Evolutionary conservation across 2,113 vertebrate species (phyloP), one percentile per base, ranked within the genome.

Genomic region (Xyliphius kryptos): DNA sequence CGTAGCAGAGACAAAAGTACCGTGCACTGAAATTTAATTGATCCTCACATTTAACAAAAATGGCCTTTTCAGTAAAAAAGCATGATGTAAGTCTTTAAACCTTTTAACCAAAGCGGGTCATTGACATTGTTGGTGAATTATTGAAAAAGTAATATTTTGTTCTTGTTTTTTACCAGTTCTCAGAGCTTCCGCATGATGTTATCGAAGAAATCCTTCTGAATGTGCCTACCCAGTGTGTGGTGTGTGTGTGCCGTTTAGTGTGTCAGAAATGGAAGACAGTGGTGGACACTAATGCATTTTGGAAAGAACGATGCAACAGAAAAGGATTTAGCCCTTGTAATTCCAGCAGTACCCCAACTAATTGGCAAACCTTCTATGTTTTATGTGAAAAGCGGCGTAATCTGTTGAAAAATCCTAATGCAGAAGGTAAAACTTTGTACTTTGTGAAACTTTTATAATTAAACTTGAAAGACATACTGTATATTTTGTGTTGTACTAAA

Each of bases 311-410:
- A 58, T 88, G 85, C 14, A 67, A 78, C 8, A 75, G 85, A 61
- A 83, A 88, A 47, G 71, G 84, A 3, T 66, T 77, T 14, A 41
- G 10, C 9, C 68, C 68, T 0, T 0, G 8, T 0, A 16, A 69
- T 10, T 8, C 32, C 0, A 73, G 63, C 20, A 79, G 37, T 62
- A 20, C 10, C 0, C 76, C 80, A 0, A 10, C 36, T 1, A 72
- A 82, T 74, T 88, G 86, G 85, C 68, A 73, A 16, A 6, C 63
- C n/a, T 85, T 80, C 73, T 87, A 84, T 56, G 81, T 81, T 56
- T 32, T 82, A 15, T 56, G 68, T 69, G 83, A 71, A 54, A 80
- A 70, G 26, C 80, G 75, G 15, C 73, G 76, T 5, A 89, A 89
- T 68, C 78, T 89, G 0, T 58, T 89, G 13, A 85, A 76, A 67